These are phyloP conservation scores for Fistularia commersonii DNA, from an alignment of 2,797 vertebrate species.

Conservation along the genomic window DNA sequence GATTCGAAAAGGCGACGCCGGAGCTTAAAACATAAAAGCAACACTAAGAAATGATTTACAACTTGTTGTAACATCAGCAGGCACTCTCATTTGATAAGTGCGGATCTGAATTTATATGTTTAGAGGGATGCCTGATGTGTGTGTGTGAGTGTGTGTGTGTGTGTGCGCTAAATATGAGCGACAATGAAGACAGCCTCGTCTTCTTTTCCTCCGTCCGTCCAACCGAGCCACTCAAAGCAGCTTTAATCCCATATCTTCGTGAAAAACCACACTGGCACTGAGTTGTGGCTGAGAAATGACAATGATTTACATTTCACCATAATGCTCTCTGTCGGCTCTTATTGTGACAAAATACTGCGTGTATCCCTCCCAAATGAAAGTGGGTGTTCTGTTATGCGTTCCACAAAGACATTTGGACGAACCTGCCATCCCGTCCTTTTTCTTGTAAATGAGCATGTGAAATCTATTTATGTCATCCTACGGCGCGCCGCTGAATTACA, in stretches of 20 bases:
- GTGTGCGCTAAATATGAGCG: slow-evolving; percentile 4
- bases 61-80: slow-evolving; percentile 3
- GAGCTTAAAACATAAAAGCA: slow-evolving; percentile 2
- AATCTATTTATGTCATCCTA: slow-evolving; percentile 61
- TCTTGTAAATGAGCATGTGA: slow-evolving; percentile 59
- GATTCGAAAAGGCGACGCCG: not conserved
- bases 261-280: slow-evolving; percentile 27
- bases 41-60: slow-evolving; percentile 8
- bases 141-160: slow-evolving; percentile 1
- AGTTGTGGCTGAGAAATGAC: slow-evolving; percentile 50
- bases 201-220: slow-evolving; percentile 16
- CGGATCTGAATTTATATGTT: slow-evolving; percentile 9
- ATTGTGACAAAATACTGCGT: slow-evolving; percentile 46
- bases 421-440: slow-evolving; percentile 48
- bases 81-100: not conserved
- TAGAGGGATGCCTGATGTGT: slow-evolving; percentile 2
- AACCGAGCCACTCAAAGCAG: slow-evolving; percentile 27
- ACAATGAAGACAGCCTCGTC: slow-evolving; percentile 21
- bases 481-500: slow-evolving; percentile 30
- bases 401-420: slow-evolving; percentile 60
- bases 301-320: slow-evolving; percentile 64
- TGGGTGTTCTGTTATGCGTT: slow-evolving; percentile 56
- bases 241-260: slow-evolving; percentile 51
- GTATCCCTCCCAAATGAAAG: slow-evolving; percentile 48
- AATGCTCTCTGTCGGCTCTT: slow-evolving; percentile 47